Evolutionary conservation across 2,113 vertebrate species (phyloP), one percentile per base, ranked within the genome.

Genomic region (Dicentrarchus labrax): DNA sequence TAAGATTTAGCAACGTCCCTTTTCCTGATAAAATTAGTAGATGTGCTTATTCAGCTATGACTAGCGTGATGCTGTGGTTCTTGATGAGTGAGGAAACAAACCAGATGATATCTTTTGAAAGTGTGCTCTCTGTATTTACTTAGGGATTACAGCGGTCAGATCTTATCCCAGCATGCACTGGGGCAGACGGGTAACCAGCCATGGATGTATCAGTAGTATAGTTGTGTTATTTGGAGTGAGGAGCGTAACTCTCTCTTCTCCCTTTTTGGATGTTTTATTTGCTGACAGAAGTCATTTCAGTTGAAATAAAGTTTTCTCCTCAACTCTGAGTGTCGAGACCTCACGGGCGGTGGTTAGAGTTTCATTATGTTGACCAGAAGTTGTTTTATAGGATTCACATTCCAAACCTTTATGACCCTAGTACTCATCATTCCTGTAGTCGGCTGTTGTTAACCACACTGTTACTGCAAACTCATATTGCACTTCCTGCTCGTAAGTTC

Each of bases 311-410:
- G 9, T 12, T 39, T 43, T 21, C 16, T n/a, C 11, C n/a, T 24
- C 13, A 10, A 38, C 6, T 54, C 0, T 0, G 12, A 2, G 12
- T 62, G 47, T 30, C 0, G 1, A 8, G 36, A 24, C 45, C 38
- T n/a, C 21, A 5, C 1, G 8, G 0, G 7, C 48, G 50, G 2
- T 16, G 24, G 13, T 59, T 24, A 3, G 11, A n/a, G n/a, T 24
- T 0, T 64, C 5, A 5, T 19, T 24, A 54, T 15, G 11, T 39
- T 56, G 2, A 6, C 0, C 2, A 0, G 11, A 21, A 4, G n/a
- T 16, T 9, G 2, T 43, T 13, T 30, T 21, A 45, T 43, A 6
- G 22, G 9, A 1, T 68, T 43, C 22, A 38, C 48, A 53, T 45
- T 41, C 21, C 53, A 67, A n/a, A 11, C 12, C 7, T 59, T 38